A percentile compares a stretch with the other conserved stretches of the same genome.
Conservation (phyloP, 2,888 invertebrate species). For the Caenorhabditis sp. region DNA sequence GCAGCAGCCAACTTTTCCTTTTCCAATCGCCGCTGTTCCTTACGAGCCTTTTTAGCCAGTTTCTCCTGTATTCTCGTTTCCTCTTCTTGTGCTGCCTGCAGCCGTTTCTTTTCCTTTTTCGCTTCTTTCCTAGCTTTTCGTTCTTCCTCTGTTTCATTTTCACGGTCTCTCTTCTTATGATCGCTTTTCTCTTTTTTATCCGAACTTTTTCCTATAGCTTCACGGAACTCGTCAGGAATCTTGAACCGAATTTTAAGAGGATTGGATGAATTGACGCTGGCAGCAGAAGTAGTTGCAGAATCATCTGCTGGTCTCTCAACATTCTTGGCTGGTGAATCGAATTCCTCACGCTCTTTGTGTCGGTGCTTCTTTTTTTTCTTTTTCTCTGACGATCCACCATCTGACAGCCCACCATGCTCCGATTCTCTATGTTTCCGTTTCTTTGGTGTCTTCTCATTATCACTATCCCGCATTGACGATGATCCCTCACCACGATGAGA, state of each 20-base stretch:
- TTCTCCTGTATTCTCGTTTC: constrained; percentile 22
- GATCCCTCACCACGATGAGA: not conserved
- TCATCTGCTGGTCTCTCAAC: not conserved
- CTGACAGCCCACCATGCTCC: too few species aligned
- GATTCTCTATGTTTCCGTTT: constrained; percentile 26
- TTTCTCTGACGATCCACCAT: constrained; percentile 11
- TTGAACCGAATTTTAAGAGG: constrained; percentile 18
- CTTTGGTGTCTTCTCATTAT: constrained; percentile 5
- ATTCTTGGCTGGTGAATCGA: not conserved
- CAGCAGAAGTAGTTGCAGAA: not conserved
- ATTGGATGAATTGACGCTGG: not conserved
- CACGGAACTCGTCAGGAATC: not conserved
- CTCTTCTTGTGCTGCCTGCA: constrained; percentile 15
- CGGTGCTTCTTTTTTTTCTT: constrained; percentile 32
- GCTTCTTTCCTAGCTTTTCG: constrained; percentile 29
- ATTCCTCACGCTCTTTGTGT: constrained; percentile 9
- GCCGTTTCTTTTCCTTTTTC: constrained; percentile 16
- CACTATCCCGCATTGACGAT: not conserved
- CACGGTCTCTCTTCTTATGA: constrained; percentile 31
- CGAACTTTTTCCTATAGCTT: not conserved
- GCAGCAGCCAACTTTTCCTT: constrained; percentile 5
- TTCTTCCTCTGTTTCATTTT: constrained; percentile 48
- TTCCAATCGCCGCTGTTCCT: constrained; percentile 28
- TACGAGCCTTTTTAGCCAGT: constrained; percentile 31
- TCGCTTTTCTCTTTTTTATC: constrained; percentile 21